Base-by-base conservation (phyloP, 2,113 vertebrate species). In the Phasianus colchicus region DNA sequence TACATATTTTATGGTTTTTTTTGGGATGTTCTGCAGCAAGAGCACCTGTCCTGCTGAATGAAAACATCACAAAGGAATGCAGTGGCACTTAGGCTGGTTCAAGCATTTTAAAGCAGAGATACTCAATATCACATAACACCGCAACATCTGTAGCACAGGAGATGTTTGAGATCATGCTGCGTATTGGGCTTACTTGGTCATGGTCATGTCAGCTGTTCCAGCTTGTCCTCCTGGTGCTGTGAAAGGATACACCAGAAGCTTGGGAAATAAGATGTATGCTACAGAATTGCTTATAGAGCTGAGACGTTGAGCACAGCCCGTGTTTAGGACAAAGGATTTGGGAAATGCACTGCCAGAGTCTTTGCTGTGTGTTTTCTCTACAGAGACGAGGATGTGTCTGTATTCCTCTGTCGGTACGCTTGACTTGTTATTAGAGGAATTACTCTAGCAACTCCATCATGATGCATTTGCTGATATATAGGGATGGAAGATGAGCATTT, bases 1-100 rank as follows among this genome's bases (percentile, higher is more conserved):
- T 97, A 60, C 95, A 97, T 97, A 97, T 97, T 97, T 97, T 96
- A 97, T 83, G 91, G 83, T 95, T 86, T 95, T 93, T 96, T 95
- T 85, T 66, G 65, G 71, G 90, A 83, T 58, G 50, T 82, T 94
- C 54, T 88, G 82, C 10, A 7, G 84, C 84, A 83, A 78, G 69
- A 86, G 89, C 92, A 94, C 85, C 94, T 97, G 93, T 96, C 95
- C 93, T 93, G 55, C 73, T 92, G 95, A 93, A 96, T 96, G 81
- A 97, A 88, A 87, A 65, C 50, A 82, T 97, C 76, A 80, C 50
- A 13, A 2, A 95, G 55, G 93, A 91, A 63, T 40, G 82, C 96
- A 89, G 83, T 89, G 93, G 84, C 89, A 96, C 80, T 95, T 97
- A 43, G 89, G 90, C 94, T 95, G 74, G 61, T 91, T 88, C 67